Percentiles rank a stretch among this genome's conserved stretches.
These are phyloP conservation scores for Helicolenus hilgendorfi DNA, from an alignment of 2,797 vertebrate species.

Conservation along the genomic window DNA sequence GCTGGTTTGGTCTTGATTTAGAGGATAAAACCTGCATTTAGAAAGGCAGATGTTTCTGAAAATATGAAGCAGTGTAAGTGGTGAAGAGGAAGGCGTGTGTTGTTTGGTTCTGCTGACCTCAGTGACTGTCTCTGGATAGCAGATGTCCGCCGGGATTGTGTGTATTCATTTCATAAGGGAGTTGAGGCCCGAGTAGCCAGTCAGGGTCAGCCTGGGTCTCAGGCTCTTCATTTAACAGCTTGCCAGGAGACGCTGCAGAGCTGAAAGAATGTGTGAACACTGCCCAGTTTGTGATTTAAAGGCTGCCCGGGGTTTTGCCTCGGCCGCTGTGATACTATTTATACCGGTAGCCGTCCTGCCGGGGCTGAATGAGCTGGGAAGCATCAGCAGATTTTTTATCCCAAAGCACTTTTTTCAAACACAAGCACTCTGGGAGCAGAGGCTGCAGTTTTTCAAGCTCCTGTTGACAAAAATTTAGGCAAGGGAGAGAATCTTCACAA, in stretches of 20 bases:
- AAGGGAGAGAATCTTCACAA: conserved; percentile 50
- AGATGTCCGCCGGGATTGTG: conserved; percentile 65
- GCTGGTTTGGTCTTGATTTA: background rate
- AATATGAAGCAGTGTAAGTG: conserved; percentile 15
- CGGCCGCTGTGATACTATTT: conserved; percentile 74
- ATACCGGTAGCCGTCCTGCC: conserved; percentile 66
- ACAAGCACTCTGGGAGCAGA: conserved; percentile 31
- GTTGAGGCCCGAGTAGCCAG: conserved; percentile 46
- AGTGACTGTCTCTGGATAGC: conserved; percentile 70
- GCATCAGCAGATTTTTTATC: conserved; percentile 76
- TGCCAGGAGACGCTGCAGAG: conserved; percentile 81
- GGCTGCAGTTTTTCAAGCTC: conserved; percentile 39
- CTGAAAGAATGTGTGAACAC: conserved; percentile 85
- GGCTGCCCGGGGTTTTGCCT: conserved; percentile 68
- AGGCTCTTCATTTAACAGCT: conserved; percentile 77
- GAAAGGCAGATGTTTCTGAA: conserved; percentile 29
- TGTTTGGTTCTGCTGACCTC: conserved; percentile 57
- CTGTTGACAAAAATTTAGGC: conserved; percentile 39
- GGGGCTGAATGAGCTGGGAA: conserved; percentile 61
- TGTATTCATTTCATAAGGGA: conserved; percentile 64
- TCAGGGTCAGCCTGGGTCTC: conserved; percentile 76
- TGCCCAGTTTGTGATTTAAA: conserved; percentile 82
- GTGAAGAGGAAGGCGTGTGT: conserved; percentile 24
- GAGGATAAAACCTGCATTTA: conserved; percentile 19
- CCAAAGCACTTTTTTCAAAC: conserved; percentile 38